Conservation (phyloP, 64 coral and sea anemone genomes). For the Exaiptasia diaphana region DNA sequence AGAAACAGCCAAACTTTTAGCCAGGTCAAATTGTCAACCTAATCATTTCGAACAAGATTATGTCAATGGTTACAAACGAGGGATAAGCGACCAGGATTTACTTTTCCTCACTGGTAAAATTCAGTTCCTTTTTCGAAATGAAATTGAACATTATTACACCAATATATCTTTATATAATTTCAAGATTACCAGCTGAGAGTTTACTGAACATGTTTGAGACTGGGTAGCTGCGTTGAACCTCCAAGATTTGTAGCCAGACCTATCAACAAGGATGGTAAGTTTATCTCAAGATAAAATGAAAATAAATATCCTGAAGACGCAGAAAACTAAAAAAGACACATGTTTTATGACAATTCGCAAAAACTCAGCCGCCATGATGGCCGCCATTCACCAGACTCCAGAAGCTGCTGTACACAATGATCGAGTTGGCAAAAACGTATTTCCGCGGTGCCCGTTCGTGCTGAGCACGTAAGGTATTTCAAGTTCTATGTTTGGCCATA, state of each 20-base stretch:
- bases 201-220: constrained; percentile 51
- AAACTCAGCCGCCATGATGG: too few species aligned
- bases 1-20: constrained; percentile 27
- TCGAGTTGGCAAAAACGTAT: too few species aligned
- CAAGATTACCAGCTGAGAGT: constrained; percentile 47
- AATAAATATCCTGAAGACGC: too few species aligned
- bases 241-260: constrained; percentile 4
- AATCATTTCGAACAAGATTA: constrained; percentile 43
- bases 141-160: not conserved
- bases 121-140: too few species aligned
- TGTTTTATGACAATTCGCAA: too few species aligned
- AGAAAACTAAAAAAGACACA: too few species aligned
- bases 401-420: too few species aligned
- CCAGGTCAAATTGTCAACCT: constrained; percentile 33
- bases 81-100: constrained; percentile 73
- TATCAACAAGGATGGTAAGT: constrained; percentile 31
- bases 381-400: too few species aligned
- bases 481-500: too few species aligned
- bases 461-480: too few species aligned
- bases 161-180: not conserved
- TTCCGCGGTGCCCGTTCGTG: too few species aligned
- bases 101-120: constrained; percentile 55
- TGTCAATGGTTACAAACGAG: constrained; percentile 40
- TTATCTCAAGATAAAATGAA: too few species aligned
- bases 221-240: constrained; percentile 27